Conservation (phyloP, 2,888 invertebrate genomes). For the Epinotia nisella region DNA sequence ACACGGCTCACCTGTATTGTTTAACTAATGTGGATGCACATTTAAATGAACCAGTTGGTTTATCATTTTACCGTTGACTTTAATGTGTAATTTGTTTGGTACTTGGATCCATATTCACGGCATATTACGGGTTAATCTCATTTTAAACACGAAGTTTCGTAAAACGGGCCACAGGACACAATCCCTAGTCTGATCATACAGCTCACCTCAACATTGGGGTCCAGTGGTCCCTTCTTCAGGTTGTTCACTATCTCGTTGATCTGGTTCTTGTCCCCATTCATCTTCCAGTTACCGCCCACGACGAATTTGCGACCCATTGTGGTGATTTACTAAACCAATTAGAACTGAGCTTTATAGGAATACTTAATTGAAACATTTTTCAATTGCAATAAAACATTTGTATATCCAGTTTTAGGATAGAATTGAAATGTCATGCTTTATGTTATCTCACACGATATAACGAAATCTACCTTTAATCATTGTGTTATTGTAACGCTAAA, state of each 20-base stretch:
- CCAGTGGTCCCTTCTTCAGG: slow-evolving; percentile 90
- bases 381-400: not conserved
- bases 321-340: slow-evolving; percentile 43
- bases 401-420: not conserved
- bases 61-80: too few relatives aligned
- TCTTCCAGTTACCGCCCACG: slow-evolving; percentile 99
- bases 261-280: slow-evolving; percentile 96
- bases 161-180: too few relatives aligned
- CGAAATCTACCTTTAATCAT: not conserved
- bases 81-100: too few relatives aligned
- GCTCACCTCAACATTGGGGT: slow-evolving; percentile 90
- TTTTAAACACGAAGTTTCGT: too few relatives aligned
- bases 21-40: too few relatives aligned
- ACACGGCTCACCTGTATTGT: too few relatives aligned
- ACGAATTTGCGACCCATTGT: slow-evolving; percentile 95
- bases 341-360: not conserved
- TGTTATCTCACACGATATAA: not conserved
- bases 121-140: too few relatives aligned
- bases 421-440: not conserved
- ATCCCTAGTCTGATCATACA: too few relatives aligned
- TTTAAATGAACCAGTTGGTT: too few relatives aligned
- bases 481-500: not conserved
- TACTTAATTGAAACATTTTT: not conserved
- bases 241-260: slow-evolving; percentile 92
- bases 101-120: too few relatives aligned